Conservation (phyloP, 37 sponge, comb jelly and placozoan species). For the Axinella damicornis region DNA sequence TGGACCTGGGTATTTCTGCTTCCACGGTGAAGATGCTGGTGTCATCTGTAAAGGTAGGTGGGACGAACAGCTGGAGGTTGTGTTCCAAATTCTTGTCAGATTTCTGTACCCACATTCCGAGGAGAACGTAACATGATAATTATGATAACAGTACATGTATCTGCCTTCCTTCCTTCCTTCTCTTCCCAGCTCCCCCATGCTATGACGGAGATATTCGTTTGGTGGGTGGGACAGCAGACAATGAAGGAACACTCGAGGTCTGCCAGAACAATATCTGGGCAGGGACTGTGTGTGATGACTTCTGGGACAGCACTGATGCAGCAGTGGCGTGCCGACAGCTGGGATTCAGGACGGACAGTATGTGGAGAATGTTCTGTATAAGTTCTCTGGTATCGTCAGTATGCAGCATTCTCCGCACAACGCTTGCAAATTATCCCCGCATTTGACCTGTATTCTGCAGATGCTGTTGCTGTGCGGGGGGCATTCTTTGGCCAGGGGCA, state of each 20-base stretch:
- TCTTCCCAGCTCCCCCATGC: no score
- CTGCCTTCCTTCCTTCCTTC: no score
- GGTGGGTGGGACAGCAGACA: background rate
- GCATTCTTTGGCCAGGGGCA: constrained; percentile 29
- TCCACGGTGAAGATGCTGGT: constrained; percentile 32
- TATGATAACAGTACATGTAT: no score
- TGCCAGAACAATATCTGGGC: constrained; percentile 15
- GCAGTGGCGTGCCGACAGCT: constrained; percentile 52
- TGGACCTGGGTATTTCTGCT: constrained; percentile 13
- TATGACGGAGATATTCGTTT: constrained; percentile 21
- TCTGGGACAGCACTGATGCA: constrained; percentile 32
- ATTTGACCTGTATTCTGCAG: background rate
- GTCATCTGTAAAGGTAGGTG: constrained; percentile 12
- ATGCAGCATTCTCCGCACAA: no score
- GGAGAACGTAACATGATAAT: no score
- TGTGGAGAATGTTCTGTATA: no score
- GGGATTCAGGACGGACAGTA: constrained; percentile 25
- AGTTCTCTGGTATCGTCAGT: no score
- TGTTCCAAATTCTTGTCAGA: no score
- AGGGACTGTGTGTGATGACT: constrained; percentile 44
- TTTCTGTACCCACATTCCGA: no score
- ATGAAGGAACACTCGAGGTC: constrained; percentile 46
- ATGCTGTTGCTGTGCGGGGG: background rate
- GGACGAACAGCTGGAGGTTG: no score
- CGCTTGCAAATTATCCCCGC: no score